Conservation (phyloP, 2,797 vertebrate genomes). For the Poecilia gillii region DNA sequence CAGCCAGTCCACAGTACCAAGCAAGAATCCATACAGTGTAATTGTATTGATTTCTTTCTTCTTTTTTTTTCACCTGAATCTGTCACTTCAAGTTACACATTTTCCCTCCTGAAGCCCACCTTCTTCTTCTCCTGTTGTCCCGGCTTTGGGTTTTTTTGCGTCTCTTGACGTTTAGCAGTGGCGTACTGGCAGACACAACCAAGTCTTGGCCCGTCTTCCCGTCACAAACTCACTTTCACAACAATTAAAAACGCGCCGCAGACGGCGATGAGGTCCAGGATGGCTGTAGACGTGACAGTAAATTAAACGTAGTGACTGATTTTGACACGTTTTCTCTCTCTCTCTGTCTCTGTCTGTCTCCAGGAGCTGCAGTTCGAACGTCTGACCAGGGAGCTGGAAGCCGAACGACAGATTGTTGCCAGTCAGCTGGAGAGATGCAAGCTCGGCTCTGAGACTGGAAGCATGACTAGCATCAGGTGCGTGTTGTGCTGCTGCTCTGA, state of each 20-base stretch:
- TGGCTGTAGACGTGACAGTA: constrained; percentile 50
- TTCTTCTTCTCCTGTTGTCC: constrained; percentile 24
- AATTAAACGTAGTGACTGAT: constrained; percentile 48
- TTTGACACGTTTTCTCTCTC: constrained; percentile 34
- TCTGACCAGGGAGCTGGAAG: constrained; percentile 97
- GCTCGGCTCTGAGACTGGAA: constrained; percentile 97
- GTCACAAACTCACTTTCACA: constrained; percentile 56
- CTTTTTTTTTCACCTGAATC: constrained; percentile 1
- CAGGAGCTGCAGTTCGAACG: constrained; percentile 99
- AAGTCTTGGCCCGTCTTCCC: constrained; percentile 41
- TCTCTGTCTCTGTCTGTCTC: constrained; percentile 40
- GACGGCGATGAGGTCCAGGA: constrained; percentile 39
- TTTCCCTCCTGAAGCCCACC: neutral
- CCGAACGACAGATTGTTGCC: constrained; percentile 97
- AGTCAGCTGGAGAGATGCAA: constrained; percentile 99
- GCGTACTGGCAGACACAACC: constrained; percentile 33
- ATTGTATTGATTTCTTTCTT: neutral
- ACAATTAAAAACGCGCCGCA: constrained; percentile 57
- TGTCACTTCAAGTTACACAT: neutral
- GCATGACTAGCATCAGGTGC: constrained; percentile 99
- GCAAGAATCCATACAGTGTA: constrained; percentile 10
- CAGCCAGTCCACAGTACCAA: neutral
- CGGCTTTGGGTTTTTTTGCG: constrained; percentile 20
- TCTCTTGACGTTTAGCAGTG: constrained; percentile 35
- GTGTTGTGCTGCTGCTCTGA: constrained; percentile 39